Base-by-base conservation (phyloP, 2,888 invertebrate species). In the Drosophila acutilabella region DNA sequence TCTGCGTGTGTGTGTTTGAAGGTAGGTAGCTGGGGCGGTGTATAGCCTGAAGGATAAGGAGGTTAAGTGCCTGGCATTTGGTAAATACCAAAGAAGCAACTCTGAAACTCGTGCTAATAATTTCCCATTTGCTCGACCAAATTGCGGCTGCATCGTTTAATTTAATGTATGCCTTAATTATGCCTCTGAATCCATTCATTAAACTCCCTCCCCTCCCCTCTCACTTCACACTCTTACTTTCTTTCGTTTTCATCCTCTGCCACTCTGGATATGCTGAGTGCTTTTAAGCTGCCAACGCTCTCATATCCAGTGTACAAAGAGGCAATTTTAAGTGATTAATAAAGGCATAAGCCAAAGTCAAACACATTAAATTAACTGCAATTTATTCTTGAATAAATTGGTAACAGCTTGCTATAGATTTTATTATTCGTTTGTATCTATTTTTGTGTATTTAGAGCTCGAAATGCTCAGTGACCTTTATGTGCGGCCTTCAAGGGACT, bases 51-150 rank as follows among this genome's bases (percentile, higher is more conserved):
- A 30, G 42, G 42, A 44, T 54, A 48, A 38, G 52, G 54, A 60
- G 78, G 64, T 78, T 75, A 88, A 88, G 88, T 86, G 86, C 69
- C 67, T 73, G 78, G 64, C 81, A 88, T 88, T 76, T 78, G 80
- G 64, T 52, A 82, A 84, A 88, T 82, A 81, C 58, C 73, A 80
- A 71, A 80, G 66, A 68, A 62, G 23, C 42, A 40, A 44, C 59
- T 33, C 64, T 48, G 18, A 70, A 40, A 36, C 26, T 50, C 30
- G 51, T 60, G 48, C 73, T 67, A 67, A 74, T 77, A 86, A 64
- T 83, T 80, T 83, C 57, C 62, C 85, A 88, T 81, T 84, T 71
- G 67, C 61, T 71, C 52, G 47, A 71, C 71, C 80, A 71, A 77
- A 74, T 80, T 80, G 80, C 71, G 69, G 69, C 64, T 74, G 71